A percentile compares a stretch with the other conserved stretches of the same genome.
phyloP scores from a whole-genome alignment of 2,113 vertebrate species.

The Labeo catla region DNA sequence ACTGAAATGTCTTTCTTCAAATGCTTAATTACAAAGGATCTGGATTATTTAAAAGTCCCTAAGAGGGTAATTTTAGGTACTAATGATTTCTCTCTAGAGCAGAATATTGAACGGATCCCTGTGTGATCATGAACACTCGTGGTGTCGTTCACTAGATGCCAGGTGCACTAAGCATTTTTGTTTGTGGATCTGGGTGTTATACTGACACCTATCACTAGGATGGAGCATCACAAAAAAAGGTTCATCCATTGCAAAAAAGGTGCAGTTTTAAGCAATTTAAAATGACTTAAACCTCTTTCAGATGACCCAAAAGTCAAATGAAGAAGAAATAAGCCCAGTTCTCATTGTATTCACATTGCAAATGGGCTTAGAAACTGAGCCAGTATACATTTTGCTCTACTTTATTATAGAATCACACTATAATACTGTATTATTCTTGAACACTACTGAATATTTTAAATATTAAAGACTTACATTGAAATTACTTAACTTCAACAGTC shows the following conservation, averaged over 20 bases:
- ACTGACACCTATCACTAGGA: background rate
- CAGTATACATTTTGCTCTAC: background rate
- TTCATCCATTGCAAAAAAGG: background rate
- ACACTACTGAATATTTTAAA: too few relatives aligned
- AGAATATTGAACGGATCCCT: background rate
- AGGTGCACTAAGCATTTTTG: background rate
- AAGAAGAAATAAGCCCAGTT: background rate
- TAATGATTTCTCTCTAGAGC: background rate
- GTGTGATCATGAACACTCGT: background rate
- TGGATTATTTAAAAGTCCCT: background rate
- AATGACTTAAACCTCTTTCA: background rate
- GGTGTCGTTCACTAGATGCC: background rate
- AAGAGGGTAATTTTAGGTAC: background rate
- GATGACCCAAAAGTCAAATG: background rate
- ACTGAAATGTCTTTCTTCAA: background rate
- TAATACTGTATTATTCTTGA: background rate
- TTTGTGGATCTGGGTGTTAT: background rate
- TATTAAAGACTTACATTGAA: too few relatives aligned
- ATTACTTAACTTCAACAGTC: too few relatives aligned
- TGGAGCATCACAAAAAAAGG: background rate
- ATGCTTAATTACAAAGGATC: background rate
- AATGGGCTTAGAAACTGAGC: background rate
- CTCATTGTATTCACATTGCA: background rate
- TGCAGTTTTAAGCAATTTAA: background rate
- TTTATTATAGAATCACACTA: background rate